These are phyloP conservation scores for Elysia crispata DNA, from an alignment of 2,888 invertebrate species.

Conservation along the genomic window DNA sequence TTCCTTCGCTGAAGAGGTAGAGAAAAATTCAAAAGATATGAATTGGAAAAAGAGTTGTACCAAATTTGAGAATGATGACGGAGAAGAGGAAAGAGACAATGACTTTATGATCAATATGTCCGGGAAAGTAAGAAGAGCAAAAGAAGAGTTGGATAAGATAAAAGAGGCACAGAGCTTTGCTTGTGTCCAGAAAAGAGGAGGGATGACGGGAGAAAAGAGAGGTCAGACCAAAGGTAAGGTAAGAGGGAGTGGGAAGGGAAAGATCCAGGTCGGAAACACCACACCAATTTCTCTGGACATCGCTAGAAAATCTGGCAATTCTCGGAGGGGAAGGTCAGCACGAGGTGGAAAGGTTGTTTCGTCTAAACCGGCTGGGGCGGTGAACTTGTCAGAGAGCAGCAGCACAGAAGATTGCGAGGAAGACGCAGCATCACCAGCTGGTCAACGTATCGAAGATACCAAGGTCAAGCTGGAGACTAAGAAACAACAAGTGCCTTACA, in stretches of 20 bases:
- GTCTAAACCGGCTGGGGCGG: constrained; percentile 47
- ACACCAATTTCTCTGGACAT: neutral
- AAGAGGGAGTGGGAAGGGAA: neutral
- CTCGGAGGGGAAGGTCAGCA: constrained; percentile 1
- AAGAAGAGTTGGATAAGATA: neutral
- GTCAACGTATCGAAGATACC: too few species aligned
- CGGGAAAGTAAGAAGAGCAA: neutral
- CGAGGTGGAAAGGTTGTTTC: constrained; percentile 12
- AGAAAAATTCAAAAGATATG: neutral
- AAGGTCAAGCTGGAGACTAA: too few species aligned
- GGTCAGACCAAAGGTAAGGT: neutral
- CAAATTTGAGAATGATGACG: neutral
- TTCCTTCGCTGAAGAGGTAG: neutral
- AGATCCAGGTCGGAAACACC: neutral
- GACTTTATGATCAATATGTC: neutral
- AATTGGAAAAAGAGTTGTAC: neutral
- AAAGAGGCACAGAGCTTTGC: neutral
- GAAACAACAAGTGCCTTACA: too few species aligned
- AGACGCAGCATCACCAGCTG: too few species aligned
- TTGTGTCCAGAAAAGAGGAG: neutral
- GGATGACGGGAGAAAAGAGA: neutral
- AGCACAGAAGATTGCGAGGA: constrained; percentile 41
- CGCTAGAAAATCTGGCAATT: neutral
- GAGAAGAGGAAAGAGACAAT: neutral
- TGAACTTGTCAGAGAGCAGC: constrained; percentile 61